These are phyloP conservation scores for Lepisosteus osseus DNA, from an alignment of 2,113 vertebrate genomes.

Conservation along the genomic window DNA sequence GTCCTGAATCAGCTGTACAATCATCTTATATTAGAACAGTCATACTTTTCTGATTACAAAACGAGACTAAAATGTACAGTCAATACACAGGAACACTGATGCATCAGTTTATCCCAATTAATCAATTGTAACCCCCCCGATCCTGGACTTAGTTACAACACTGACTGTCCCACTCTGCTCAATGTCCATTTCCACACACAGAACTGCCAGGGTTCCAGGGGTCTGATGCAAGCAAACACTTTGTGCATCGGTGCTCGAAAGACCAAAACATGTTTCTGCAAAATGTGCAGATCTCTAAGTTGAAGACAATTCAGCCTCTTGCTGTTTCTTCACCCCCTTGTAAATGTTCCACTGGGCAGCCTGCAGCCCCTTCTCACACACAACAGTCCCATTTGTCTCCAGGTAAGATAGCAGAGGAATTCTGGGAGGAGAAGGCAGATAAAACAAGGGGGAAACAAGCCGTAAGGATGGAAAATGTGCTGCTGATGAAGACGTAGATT, in stretches of 20 bases:
- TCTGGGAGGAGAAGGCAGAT: constrained; percentile 16
- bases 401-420: constrained; percentile 7
- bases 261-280: constrained; percentile 17
- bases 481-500: constrained; percentile 19
- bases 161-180: too few species aligned
- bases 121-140: too few species aligned
- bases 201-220: too few species aligned
- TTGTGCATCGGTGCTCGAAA: too few species aligned
- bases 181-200: too few species aligned
- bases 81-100: too few species aligned
- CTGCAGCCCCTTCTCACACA: neutral
- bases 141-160: too few species aligned
- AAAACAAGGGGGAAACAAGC: constrained; percentile 19
- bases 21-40: too few species aligned
- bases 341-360: constrained; percentile 15
- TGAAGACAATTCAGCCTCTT: constrained; percentile 16
- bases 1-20: too few species aligned
- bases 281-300: constrained; percentile 3
- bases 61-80: too few species aligned
- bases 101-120: too few species aligned
- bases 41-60: too few species aligned
- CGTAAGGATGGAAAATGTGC: constrained; percentile 13
- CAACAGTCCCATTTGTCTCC: neutral
- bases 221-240: neutral
- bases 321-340: constrained; percentile 16